phyloP scores from a whole-genome alignment of 92 coral and sea anemone species.

The Epizoanthus scotinus region DNA sequence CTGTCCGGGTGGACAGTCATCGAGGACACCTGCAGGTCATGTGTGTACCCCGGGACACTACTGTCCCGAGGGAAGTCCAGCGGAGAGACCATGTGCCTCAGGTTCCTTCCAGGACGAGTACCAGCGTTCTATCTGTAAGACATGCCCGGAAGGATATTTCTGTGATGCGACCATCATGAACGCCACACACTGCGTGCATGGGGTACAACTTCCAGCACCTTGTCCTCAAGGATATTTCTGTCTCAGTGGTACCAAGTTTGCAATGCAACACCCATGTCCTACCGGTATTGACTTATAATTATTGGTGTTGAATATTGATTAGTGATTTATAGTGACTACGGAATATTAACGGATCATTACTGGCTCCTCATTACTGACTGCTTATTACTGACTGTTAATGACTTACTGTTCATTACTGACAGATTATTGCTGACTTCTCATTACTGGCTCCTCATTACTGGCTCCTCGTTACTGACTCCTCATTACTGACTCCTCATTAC shows the following conservation, averaged over 20 bases:
- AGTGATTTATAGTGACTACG: background rate
- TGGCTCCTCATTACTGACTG: background rate
- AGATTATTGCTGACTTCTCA: too few species aligned
- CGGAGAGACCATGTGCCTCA: slow-evolving; percentile 69
- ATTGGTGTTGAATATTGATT: background rate
- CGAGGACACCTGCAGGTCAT: slow-evolving; percentile 73
- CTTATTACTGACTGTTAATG: too few species aligned
- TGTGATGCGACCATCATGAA: slow-evolving; percentile 93
- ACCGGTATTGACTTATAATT: slow-evolving; percentile 55
- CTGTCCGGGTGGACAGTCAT: slow-evolving; percentile 89
- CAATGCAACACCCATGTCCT: slow-evolving; percentile 89
- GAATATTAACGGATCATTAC: background rate
- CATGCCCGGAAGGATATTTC: slow-evolving; percentile 89
- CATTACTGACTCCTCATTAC: too few species aligned
- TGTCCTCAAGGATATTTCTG: slow-evolving; percentile 93
- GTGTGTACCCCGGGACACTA: slow-evolving; percentile 92
- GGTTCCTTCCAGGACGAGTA: slow-evolving; percentile 92
- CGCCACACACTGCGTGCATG: slow-evolving; percentile 86
- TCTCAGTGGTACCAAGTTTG: slow-evolving; percentile 86
- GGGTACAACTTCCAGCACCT: slow-evolving; percentile 89
- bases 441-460: too few species aligned
- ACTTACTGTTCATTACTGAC: too few species aligned
- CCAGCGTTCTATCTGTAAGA: slow-evolving; percentile 76
- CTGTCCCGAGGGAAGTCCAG: slow-evolving; percentile 85
- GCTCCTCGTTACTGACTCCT: too few species aligned